Evolutionary conservation across 2,113 vertebrate species (phyloP).

Genomic region (Eolophus roseicapilla): DNA sequence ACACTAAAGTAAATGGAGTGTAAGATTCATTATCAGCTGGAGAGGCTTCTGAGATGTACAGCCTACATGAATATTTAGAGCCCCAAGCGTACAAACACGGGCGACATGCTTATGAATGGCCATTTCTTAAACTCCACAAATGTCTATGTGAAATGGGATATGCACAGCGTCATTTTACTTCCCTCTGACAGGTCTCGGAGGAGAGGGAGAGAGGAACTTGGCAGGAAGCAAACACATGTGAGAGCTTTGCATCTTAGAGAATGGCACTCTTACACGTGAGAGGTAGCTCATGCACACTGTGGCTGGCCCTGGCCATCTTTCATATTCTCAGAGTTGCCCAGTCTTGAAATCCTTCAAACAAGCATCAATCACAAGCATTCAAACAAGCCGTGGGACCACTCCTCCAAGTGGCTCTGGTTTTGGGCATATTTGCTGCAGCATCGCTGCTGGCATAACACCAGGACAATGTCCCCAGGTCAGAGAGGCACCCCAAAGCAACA

Average conservation of each 20-base stretch:
- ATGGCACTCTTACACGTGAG: fast-evolving
- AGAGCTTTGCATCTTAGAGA: not conserved
- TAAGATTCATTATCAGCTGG: not conserved
- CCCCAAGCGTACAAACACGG: not conserved
- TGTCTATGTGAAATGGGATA: not conserved
- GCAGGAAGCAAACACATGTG: not conserved
- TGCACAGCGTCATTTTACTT: not conserved
- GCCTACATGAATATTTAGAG: not conserved
- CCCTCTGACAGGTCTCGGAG: not conserved
- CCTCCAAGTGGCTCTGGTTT: not conserved
- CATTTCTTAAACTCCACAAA: not conserved
- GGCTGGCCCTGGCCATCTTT: not conserved
- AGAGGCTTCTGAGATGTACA: not conserved
- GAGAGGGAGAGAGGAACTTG: not conserved
- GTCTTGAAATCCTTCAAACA: not conserved
- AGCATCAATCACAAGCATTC: not conserved
- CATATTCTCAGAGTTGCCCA: not conserved
- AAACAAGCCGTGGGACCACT: not conserved
- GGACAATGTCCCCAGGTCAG: not conserved
- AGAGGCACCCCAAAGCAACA: not conserved
- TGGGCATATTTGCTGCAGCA: not conserved
- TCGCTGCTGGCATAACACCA: not conserved
- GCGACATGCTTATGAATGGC: not conserved
- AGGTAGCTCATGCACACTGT: too few species aligned
- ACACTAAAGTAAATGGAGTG: not conserved